Conservation (phyloP, 2,797 vertebrate genomes). For the Siniperca scherzeri region DNA sequence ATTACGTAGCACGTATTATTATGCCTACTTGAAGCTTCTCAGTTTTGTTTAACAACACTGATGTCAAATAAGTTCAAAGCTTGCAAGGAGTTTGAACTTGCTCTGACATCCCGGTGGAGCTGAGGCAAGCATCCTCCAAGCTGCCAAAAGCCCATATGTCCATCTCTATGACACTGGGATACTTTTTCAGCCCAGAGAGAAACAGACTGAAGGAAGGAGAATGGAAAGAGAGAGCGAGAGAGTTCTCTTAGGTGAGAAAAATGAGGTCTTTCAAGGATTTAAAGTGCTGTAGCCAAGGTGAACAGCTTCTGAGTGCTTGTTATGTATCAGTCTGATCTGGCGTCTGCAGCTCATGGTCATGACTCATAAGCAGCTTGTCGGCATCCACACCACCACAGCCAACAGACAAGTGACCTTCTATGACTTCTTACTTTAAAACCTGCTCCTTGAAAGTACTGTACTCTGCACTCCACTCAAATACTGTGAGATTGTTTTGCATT, state of each 20-base stretch:
- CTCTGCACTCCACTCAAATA: not conserved
- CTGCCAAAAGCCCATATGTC: slow-evolving; percentile 66
- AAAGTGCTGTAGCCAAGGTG: slow-evolving; percentile 48
- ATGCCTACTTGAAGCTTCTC: slow-evolving; percentile 27
- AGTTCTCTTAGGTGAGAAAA: slow-evolving; percentile 45
- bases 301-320: slow-evolving; percentile 47
- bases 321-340: slow-evolving; percentile 45
- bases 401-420: slow-evolving; percentile 55
- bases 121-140: slow-evolving; percentile 41
- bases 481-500: not conserved
- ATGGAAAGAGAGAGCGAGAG: not conserved
- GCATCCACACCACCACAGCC: slow-evolving; percentile 26
- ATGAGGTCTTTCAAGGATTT: slow-evolving; percentile 35
- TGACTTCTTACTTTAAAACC: slow-evolving; percentile 33
- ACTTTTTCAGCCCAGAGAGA: slow-evolving; percentile 21
- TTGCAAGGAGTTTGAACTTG: slow-evolving; percentile 53
- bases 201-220: slow-evolving; percentile 6
- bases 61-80: slow-evolving; percentile 53
- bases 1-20: slow-evolving; percentile 19
- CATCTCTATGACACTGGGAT: slow-evolving; percentile 44
- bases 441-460: slow-evolving; percentile 21
- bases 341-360: slow-evolving; percentile 46
- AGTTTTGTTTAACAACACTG: slow-evolving; percentile 42
- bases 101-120: slow-evolving; percentile 47
- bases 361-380: slow-evolving; percentile 55